A percentile compares a stretch with the other conserved stretches of the same genome.
Conservation (phyloP, 1,140 invertebrate genomes). For the Drosophila azteca region DNA sequence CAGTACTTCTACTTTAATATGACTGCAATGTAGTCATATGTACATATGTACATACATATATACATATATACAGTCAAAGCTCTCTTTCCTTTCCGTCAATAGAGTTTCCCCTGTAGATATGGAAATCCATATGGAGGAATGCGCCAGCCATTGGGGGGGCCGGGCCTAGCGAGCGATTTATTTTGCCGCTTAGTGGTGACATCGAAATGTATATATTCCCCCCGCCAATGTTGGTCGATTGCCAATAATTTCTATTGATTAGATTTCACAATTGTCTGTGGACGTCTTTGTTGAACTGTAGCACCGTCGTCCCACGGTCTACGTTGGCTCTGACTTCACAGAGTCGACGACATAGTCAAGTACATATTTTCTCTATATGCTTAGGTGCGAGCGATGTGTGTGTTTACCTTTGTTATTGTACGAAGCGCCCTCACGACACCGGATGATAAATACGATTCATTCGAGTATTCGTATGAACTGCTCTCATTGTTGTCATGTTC, state of each 20-base stretch:
- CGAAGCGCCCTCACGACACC: constrained; percentile 10
- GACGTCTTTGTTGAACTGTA: constrained; percentile 27
- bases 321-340: constrained; percentile 13
- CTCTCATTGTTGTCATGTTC: not conserved
- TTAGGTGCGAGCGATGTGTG: constrained; percentile 7
- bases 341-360: constrained; percentile 24
- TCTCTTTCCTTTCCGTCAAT: too few relatives aligned
- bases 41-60: too few relatives aligned
- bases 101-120: too few relatives aligned
- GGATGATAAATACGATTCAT: constrained; percentile 17
- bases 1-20: too few relatives aligned
- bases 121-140: too few relatives aligned
- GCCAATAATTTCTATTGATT: constrained; percentile 74
- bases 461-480: not conserved
- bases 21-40: too few relatives aligned
- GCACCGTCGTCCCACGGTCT: constrained; percentile 5
- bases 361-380: not conserved
- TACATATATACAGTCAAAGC: too few relatives aligned
- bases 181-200: constrained; percentile 14
- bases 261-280: constrained; percentile 44
- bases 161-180: too few relatives aligned
- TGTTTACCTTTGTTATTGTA: constrained; percentile 37
- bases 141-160: not conserved
- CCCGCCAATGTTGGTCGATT: constrained; percentile 57
- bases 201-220: constrained; percentile 13